Percentiles rank a stretch among this genome's conserved stretches.
Evolutionary conservation across 2,113 vertebrate genomes (phyloP).

Genomic region (Ageneiosus marmoratus): DNA sequence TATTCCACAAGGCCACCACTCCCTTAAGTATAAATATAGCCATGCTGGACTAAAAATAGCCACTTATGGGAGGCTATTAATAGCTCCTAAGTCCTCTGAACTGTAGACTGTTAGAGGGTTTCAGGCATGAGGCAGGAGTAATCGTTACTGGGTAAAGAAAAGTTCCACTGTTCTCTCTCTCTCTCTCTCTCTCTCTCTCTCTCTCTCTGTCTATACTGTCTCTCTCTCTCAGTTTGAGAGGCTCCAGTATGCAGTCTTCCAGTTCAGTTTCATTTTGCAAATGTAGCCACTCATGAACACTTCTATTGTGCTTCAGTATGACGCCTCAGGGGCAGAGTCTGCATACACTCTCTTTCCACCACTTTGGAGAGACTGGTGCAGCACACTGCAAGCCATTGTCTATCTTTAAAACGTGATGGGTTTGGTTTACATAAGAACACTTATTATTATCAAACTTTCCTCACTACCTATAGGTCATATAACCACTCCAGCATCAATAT

Average conservation of each 20-base stretch:
- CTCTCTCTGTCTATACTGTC: no score
- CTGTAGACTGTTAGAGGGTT: slow-evolving; percentile 30
- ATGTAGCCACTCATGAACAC: slow-evolving; percentile 26
- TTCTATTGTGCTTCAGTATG: slow-evolving; percentile 43
- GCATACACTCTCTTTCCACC: slow-evolving; percentile 40
- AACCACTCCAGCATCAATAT: slow-evolving; percentile 5
- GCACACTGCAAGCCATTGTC: slow-evolving; percentile 51
- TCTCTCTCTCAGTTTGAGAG: neutral
- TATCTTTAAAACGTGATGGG: slow-evolving; percentile 14
- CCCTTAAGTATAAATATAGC: slow-evolving; percentile 49
- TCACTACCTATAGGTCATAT: slow-evolving; percentile 31
- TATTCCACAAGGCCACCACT: slow-evolving; percentile 48
- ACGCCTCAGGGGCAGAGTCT: slow-evolving; percentile 29
- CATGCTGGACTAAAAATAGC: slow-evolving; percentile 49
- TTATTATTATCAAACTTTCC: slow-evolving; percentile 34
- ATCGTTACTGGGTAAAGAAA: slow-evolving; percentile 45
- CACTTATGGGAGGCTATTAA: slow-evolving; percentile 39
- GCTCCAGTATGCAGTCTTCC: slow-evolving; percentile 28
- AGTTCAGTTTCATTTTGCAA: slow-evolving; percentile 24
- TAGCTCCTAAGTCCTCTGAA: slow-evolving; percentile 31
- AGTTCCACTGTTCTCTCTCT: slow-evolving; percentile 29
- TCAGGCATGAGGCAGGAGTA: slow-evolving; percentile 39
- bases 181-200: neutral
- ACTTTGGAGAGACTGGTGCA: slow-evolving; percentile 28
- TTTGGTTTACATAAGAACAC: slow-evolving; percentile 38